Base-by-base conservation (phyloP, 2,888 invertebrate genomes). In the Gerris lacustris region DNA sequence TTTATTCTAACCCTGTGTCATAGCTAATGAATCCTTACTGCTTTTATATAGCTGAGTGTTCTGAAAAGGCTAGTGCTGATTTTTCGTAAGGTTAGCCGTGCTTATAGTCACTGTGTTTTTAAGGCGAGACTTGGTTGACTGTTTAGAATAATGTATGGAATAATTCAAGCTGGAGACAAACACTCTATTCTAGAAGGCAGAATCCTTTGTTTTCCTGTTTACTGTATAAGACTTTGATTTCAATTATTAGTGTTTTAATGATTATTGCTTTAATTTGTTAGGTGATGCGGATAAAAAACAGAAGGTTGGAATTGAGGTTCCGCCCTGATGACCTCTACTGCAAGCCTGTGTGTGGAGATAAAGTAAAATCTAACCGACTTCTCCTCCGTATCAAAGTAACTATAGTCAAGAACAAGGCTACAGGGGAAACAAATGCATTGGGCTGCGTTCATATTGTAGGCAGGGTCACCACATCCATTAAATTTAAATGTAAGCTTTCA, bases 311-410 rank as follows among this genome's bases (percentile, higher is more conserved):
- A 75, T 78, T 96, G 15, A 84, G 85, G 71, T 94, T 89, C 79
- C 87, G 94, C 76, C 92, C 94, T 0, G 84, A 88, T 1, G 94
- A 95, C 81, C 85, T 87, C 15, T 94, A 85, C 78, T 86, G 89
- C 73, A 94, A 94, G 79, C 88, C 91, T 66, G 83, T 88, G 0
- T 87, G 85, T 80, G 91, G 89, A 0, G 91, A 91, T 76, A 82
- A 84, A 72, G 84, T 85, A 73, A 82, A 82, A 70, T 85, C 86
- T 0, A 85, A 87, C 2, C 91, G 90, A 6, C 82, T 96, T 18
- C 79, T 96, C 67, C 78, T 96, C 9, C 89, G 88, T 79, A 82
- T 96, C 0, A 88, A 85, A 77, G 82, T 89, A 6, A 82, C 80
- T 79, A 85, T 83, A 79, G 81, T 79, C 78, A 78, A 78, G 73